A percentile compares a stretch with the other conserved stretches of the same genome.
These are phyloP conservation scores for Grammomys dolichurus DNA, from an alignment of 2,113 vertebrate species.

Conservation along the genomic window DNA sequence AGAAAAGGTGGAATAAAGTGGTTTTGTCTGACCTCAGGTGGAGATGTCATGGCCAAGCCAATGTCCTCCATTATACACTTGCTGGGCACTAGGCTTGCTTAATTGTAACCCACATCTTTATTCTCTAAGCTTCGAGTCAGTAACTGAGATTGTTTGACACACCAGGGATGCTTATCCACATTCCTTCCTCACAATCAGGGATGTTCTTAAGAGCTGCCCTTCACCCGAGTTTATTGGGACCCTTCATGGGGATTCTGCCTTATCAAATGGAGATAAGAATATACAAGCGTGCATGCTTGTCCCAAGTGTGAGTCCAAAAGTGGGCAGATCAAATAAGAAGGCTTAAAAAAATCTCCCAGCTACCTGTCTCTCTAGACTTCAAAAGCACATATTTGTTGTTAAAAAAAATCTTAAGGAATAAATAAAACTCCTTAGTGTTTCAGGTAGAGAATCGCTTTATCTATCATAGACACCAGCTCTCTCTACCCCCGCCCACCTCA, in stretches of 20 bases:
- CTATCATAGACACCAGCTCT: not conserved
- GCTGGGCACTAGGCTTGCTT: not conserved
- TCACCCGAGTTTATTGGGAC: not conserved
- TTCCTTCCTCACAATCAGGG: rapidly evolving
- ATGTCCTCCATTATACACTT: no score
- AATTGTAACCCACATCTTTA: not conserved
- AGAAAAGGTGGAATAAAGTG: not conserved
- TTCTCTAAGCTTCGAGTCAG: not conserved
- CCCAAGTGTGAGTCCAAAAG: not conserved
- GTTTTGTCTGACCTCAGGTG: not conserved
- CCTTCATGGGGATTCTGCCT: no score
- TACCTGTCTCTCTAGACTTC: not conserved
- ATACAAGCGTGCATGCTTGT: not conserved
- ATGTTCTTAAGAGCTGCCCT: no score
- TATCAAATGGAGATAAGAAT: not conserved
- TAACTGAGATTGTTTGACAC: not conserved
- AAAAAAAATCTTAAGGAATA: not conserved
- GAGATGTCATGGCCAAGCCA: not conserved
- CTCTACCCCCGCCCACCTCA: not conserved
- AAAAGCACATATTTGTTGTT: not conserved
- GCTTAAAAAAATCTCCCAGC: no score
- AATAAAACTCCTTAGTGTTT: not conserved
- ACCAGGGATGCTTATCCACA: not conserved
- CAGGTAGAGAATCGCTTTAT: not conserved
- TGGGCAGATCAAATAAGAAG: not conserved